Evolutionary conservation across 2,888 invertebrate species (phyloP), one percentile per base, ranked within the genome.

Genomic region (Acanthoscelides obtectus): DNA sequence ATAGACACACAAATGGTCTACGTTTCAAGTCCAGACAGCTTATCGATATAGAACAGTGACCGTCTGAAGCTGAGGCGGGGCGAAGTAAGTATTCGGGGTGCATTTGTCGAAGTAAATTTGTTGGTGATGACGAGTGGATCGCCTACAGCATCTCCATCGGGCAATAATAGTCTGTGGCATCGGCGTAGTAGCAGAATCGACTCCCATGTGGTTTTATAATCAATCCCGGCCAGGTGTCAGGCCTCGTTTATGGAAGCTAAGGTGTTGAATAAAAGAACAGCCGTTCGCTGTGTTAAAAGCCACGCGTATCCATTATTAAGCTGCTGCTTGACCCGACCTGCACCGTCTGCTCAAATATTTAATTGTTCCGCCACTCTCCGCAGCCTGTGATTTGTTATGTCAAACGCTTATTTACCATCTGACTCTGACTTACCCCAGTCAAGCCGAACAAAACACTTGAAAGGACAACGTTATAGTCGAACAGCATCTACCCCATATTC

Each of bases 181-280:
- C 75, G 68, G 45, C 45, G 17, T 80, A 78, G 79, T 77, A 71
- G 72, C 75, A 67, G 45, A 6, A 12, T 64, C 21, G 68, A 22
- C 66, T 82, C 82, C 82, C 83, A 79, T 76, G 81, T 79, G 83
- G 83, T 81, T 83, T 83, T 82, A 83, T 83, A 83, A 84, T 84
- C 84, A 84, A 83, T 83, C 83, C 82, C 78, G 82, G 82, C 82
- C 80, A 84, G 84, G 85, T 85, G 85, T 85, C 85, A 85, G 85
- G 84, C 84, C 83, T 82, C 84, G 84, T 85, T 84, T 84, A 83
- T 83, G 82, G 84, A 83, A 84, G 83, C 84, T 82, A 80, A 83
- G 83, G 82, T 84, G 77, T 78, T 86, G 85, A 85, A 86, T 86
- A 86, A 86, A 86, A 85, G 85, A 86, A 82, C 80, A 84, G 84